phyloP scores from a whole-genome alignment of 2,888 invertebrate genomes.

The Cosmopolites sordidus region DNA sequence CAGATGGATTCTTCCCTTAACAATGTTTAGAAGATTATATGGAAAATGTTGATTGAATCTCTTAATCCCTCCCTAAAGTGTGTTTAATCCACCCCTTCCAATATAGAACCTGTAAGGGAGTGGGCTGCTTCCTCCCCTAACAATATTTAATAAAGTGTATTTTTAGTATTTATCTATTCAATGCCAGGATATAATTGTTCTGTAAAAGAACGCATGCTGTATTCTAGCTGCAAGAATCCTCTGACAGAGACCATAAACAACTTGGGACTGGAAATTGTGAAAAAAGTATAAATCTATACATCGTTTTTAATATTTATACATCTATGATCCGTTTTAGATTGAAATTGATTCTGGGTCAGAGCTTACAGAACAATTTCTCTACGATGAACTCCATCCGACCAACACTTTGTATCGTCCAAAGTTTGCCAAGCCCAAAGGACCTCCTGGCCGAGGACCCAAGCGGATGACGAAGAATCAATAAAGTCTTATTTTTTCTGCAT shows the following conservation, averaged over 20 bases:
- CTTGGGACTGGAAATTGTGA: constrained; percentile 73
- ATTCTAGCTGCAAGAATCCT: constrained; percentile 95
- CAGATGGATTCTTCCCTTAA: too few relatives aligned
- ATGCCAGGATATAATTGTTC: constrained; percentile 96
- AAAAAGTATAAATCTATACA: constrained; percentile 65
- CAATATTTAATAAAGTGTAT: background rate
- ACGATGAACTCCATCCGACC: constrained; percentile 93
- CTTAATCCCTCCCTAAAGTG: too few relatives aligned
- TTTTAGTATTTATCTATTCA: constrained; percentile 93
- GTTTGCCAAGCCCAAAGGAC: constrained; percentile 96
- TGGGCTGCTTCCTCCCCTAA: too few relatives aligned
- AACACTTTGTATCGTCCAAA: constrained; percentile 82
- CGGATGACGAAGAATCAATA: constrained; percentile 71
- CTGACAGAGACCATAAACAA: constrained; percentile 78
- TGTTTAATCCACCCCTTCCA: too few relatives aligned
- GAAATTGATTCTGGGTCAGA: constrained; percentile 90
- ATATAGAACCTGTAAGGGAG: too few relatives aligned
- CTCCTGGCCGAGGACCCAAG: constrained; percentile 87
- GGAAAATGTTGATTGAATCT: too few relatives aligned
- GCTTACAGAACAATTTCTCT: constrained; percentile 82
- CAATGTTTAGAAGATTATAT: too few relatives aligned
- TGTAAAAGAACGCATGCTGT: constrained; percentile 97
- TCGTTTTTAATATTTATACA: background rate
- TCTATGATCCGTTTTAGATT: constrained; percentile 55
- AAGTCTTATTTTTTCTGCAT: background rate